phyloP scores from a whole-genome alignment of 2,888 invertebrate species.

The Parnassius smintheus region DNA sequence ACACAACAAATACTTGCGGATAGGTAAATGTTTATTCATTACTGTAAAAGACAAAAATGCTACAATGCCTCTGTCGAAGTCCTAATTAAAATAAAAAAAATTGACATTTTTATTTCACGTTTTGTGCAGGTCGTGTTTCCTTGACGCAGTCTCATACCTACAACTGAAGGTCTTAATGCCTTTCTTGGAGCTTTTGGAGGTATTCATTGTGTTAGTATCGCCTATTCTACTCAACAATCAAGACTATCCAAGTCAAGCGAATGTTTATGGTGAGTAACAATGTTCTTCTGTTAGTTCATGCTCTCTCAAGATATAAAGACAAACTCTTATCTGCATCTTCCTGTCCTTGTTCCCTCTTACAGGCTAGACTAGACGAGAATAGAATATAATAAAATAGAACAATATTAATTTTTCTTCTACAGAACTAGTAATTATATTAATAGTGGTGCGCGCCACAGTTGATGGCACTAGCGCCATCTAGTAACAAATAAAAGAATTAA shows the following conservation, averaged over 20 bases:
- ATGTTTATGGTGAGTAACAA: not conserved
- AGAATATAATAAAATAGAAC: too few relatives aligned
- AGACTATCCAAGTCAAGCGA: not conserved
- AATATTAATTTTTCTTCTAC: too few relatives aligned
- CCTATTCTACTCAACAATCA: not conserved
- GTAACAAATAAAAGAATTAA: too few relatives aligned
- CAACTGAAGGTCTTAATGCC: slow-evolving; percentile 1
- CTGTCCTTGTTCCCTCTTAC: not conserved
- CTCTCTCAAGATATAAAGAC: not conserved
- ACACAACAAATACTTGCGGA: too few relatives aligned
- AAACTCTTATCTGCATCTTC: not conserved
- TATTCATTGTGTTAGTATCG: not conserved
- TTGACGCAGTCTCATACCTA: not conserved
- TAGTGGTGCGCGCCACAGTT: too few relatives aligned
- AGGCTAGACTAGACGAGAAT: too few relatives aligned
- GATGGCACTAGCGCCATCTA: too few relatives aligned
- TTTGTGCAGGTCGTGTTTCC: slow-evolving; percentile 1
- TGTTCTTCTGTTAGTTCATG: not conserved
- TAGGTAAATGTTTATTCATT: too few relatives aligned
- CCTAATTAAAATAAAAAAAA: too few relatives aligned
- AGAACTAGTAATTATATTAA: too few relatives aligned
- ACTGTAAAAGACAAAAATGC: too few relatives aligned
- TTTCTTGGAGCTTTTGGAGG: not conserved
- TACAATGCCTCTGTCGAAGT: too few relatives aligned
- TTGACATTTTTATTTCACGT: not conserved